Evolutionary conservation across 2,797 vertebrate genomes (phyloP).

Genomic region (Sparus aurata): DNA sequence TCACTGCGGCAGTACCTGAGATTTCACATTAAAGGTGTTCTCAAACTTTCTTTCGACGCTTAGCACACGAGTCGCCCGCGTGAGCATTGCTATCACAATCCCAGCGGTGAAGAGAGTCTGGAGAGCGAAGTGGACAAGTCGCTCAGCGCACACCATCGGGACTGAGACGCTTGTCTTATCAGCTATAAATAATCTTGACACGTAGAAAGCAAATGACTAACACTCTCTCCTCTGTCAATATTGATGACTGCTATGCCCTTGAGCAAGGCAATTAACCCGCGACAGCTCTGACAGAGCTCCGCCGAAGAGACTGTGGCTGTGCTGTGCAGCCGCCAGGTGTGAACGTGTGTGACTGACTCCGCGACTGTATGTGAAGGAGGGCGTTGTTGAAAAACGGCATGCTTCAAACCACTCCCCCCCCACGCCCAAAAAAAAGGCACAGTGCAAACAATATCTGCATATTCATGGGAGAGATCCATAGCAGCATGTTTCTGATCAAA

Average conservation of each 20-base stretch:
- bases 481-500: constrained; percentile 61
- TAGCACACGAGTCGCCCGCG: not conserved
- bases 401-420: constrained; percentile 11
- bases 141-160: constrained; percentile 10
- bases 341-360: constrained; percentile 30
- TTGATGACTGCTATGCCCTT: constrained; percentile 41
- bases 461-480: constrained; percentile 53
- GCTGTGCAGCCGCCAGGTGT: constrained; percentile 35
- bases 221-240: constrained; percentile 39
- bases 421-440: constrained; percentile 17
- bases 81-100: constrained; percentile 2
- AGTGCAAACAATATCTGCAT: constrained; percentile 55
- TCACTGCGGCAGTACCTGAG: not conserved
- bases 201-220: constrained; percentile 46
- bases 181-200: constrained; percentile 48
- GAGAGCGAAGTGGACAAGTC: constrained; percentile 21
- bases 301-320: constrained; percentile 36
- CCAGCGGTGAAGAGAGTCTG: constrained; percentile 14
- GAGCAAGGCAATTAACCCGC: constrained; percentile 50
- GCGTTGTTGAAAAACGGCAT: constrained; percentile 22
- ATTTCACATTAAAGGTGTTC: constrained; percentile 10
- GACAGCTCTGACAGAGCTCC: not conserved
- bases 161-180: constrained; percentile 33
- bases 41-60: not conserved
- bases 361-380: constrained; percentile 24